Conservation (phyloP, 2,113 vertebrate species). For the Pomatostomus ruficeps region DNA sequence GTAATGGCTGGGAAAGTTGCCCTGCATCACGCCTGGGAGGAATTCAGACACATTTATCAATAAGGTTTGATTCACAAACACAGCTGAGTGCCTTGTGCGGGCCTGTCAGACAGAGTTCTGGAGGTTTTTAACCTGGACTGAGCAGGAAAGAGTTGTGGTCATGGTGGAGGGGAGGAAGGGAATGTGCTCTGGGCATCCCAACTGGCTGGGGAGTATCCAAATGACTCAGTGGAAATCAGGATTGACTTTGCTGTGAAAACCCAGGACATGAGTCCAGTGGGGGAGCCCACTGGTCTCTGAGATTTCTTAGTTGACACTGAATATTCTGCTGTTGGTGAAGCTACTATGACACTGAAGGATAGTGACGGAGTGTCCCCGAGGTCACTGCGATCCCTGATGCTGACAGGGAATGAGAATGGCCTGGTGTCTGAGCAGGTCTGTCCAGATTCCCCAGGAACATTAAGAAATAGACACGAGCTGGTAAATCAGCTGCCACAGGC, state of each 20-base stretch:
- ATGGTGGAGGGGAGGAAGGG: neutral
- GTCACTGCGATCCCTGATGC: neutral
- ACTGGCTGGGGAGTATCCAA: neutral
- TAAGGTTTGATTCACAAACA: neutral
- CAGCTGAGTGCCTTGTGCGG: neutral
- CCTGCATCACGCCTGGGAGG: neutral
- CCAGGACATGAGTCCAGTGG: rapidly evolving
- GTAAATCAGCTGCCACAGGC: neutral
- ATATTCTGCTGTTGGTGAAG: neutral
- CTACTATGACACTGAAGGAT: neutral
- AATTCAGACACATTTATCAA: neutral
- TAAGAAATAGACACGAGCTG: rapidly evolving
- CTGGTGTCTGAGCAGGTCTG: neutral
- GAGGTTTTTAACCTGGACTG: neutral
- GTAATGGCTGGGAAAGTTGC: neutral
- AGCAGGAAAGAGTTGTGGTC: neutral
- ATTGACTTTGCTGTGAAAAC: neutral
- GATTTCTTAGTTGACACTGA: neutral
- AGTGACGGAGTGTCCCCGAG: rapidly evolving
- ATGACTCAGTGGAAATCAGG: rapidly evolving
- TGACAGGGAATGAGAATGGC: neutral
- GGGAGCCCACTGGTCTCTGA: neutral
- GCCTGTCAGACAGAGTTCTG: neutral
- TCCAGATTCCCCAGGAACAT: rapidly evolving
- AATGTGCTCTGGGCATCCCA: neutral